Conservation (phyloP, 2,888 invertebrate species). For the Epirrhoe tristata region DNA sequence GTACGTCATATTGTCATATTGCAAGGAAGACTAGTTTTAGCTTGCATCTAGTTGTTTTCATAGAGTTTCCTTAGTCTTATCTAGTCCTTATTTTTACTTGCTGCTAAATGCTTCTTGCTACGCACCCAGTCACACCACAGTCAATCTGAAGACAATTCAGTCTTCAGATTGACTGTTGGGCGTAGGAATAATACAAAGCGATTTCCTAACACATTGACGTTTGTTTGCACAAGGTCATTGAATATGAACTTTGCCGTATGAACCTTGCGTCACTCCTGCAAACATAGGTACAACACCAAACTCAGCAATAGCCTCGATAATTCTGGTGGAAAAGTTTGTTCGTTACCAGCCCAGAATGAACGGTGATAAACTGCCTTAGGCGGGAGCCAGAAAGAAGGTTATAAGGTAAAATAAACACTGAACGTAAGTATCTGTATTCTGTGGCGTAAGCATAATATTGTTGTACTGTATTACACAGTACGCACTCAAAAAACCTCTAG, state of each 20-base stretch:
- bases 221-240: background rate
- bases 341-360: background rate
- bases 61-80: background rate
- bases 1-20: slow-evolving; percentile 29
- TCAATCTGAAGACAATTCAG: too few species aligned
- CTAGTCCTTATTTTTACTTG: background rate
- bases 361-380: background rate
- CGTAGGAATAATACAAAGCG: background rate
- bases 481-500: slow-evolving; percentile 10
- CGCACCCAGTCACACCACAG: too few species aligned
- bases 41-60: slow-evolving; percentile 5
- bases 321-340: background rate
- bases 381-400: background rate
- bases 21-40: slow-evolving; percentile 8
- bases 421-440: background rate
- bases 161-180: background rate
- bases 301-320: background rate
- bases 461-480: background rate
- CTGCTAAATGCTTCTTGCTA: too few species aligned
- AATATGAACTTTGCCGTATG: background rate
- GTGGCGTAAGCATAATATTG: background rate
- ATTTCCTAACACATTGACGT: background rate
- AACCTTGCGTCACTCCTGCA: background rate
- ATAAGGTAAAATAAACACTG: background rate
- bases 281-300: background rate